Evolutionary conservation across 2,113 vertebrate genomes (phyloP), one percentile per base, ranked within the genome.

Genomic region (Ranitomeya imitator): DNA sequence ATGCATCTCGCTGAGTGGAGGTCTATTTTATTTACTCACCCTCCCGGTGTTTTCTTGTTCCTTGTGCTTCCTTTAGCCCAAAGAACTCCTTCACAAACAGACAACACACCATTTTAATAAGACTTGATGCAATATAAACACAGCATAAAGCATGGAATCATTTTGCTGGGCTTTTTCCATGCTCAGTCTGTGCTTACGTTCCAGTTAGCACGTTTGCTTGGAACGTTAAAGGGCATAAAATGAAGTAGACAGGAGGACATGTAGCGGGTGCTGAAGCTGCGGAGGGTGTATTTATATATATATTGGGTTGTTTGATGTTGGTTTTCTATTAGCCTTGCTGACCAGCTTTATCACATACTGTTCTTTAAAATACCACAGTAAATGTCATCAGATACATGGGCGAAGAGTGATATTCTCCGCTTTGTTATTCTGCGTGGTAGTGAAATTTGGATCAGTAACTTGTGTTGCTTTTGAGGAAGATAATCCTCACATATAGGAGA

Each of bases 21-120:
- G 61, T 78, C 65, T 89, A 54, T 65, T 69, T 86, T 86, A n/a
- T 89, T 54, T 89, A 67, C 51, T 79, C 59, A 77, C 8, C 60
- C 21, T 69, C 26, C 71, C 71, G 52, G 5, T 84, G 65, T 65
- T 37, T 69, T 71, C 51, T 52, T 89, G 69, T 65, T 85, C 60
- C 26, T 71, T 54, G 37, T 59, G 79, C 52, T 79, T 60, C 57
- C 23, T 79, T 79, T 69, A 26, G 31, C 45, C 18, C 77, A 6
- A 65, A 78, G 57, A 80, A 76, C n/a, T 81, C n/a, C 45, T 21
- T 85, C 55, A 78, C 31, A 90, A 84, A 90, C 13, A 85, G 16
- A 80, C 23, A 63, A 14, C 19, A 79, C 67, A 74, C 37, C 71
- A 73, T 73, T 55, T 85, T 89, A 81, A 88, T 83, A 81, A 87